Evolutionary conservation across 2,113 vertebrate species (phyloP).

Genomic region (Chitala chitala): DNA sequence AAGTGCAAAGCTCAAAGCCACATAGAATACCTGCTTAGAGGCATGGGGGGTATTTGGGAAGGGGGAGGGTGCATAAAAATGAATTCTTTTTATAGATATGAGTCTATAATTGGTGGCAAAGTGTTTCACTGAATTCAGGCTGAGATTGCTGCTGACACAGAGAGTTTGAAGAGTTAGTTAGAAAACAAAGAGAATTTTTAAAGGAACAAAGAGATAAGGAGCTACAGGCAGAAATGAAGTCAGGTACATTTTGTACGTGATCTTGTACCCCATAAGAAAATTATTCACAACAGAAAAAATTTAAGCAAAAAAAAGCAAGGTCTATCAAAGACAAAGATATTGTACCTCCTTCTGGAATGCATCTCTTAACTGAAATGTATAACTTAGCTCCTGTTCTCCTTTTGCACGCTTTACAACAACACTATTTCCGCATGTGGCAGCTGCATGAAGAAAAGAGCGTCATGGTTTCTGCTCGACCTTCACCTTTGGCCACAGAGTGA

Average conservation of each 20-base stretch:
- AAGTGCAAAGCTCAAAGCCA: constrained; percentile 19
- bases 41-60: constrained; percentile 21
- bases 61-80: constrained; percentile 31
- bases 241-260: constrained; percentile 46
- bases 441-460: too few relatives aligned
- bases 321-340: too few relatives aligned
- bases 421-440: too few relatives aligned
- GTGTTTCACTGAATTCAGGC: constrained; percentile 40
- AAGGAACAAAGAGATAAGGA: constrained; percentile 48
- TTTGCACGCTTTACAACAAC: too few relatives aligned
- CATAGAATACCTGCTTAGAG: background rate
- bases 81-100: constrained; percentile 38
- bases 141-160: constrained; percentile 51
- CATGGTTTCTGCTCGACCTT: too few relatives aligned
- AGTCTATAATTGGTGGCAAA: constrained; percentile 55
- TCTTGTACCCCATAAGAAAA: constrained; percentile 36
- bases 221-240: constrained; percentile 42
- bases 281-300: constrained; percentile 42
- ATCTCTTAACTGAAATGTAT: too few relatives aligned
- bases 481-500: background rate
- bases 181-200: constrained; percentile 58
- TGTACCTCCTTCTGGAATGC: too few relatives aligned
- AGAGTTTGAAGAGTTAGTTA: constrained; percentile 51
- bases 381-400: too few relatives aligned
- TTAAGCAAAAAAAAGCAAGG: background rate